Conservation (phyloP, 1,140 invertebrate genomes). For the Mizuhopecten yessoensis region DNA sequence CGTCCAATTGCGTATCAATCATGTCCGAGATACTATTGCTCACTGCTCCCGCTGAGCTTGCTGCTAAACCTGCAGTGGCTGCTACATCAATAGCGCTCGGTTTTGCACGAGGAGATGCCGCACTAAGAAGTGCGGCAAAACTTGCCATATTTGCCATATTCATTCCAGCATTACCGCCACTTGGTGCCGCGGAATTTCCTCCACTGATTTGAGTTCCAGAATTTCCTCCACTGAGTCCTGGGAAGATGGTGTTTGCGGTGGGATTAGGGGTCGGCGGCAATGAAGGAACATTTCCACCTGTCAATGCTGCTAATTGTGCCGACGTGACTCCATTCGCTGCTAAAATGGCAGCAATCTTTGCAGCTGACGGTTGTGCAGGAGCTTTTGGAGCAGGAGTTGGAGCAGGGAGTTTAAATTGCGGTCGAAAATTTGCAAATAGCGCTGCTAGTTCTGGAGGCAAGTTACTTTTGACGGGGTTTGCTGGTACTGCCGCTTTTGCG, state of each 20-base stretch:
- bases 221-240: neutral
- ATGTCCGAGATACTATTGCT: neutral
- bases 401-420: neutral
- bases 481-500: neutral
- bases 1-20: conserved; percentile 21
- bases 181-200: neutral
- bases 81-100: neutral
- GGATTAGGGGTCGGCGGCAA: neutral
- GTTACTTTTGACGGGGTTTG: neutral
- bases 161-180: neutral
- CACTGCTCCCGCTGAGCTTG: neutral
- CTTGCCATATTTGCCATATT: neutral
- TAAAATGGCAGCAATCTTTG: neutral
- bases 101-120: neutral
- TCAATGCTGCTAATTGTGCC: neutral
- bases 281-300: neutral
- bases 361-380: neutral
- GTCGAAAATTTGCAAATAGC: neutral
- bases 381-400: neutral
- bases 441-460: neutral
- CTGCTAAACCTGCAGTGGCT: neutral
- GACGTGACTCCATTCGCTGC: neutral
- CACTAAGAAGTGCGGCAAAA: neutral
- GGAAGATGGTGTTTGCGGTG: neutral
- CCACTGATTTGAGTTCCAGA: neutral